Conservation (phyloP, 2,113 vertebrate species). For the Mus pahari region DNA sequence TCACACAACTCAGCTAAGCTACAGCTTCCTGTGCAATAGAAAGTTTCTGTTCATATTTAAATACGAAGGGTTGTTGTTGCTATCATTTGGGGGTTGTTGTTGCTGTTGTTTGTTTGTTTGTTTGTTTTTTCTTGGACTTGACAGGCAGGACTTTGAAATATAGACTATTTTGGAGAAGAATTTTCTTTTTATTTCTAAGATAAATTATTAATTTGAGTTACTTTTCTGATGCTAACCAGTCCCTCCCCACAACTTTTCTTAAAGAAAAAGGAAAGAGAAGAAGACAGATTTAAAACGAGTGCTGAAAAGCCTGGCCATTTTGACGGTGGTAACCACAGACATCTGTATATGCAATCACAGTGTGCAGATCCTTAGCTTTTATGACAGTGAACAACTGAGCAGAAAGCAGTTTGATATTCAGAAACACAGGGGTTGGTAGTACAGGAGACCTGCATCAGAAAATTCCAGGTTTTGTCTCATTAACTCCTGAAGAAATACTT, state of each 20-base stretch:
- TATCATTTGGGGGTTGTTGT: not conserved
- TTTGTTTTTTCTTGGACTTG: not conserved
- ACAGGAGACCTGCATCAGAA: not conserved
- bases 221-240: not conserved
- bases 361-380: not conserved
- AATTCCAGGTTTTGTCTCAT: slow-evolving; percentile 31
- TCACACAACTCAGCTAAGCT: not conserved
- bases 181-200: slow-evolving; percentile 2
- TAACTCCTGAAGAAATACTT: slow-evolving; percentile 31
- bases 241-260: not conserved
- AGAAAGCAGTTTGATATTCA: slow-evolving; percentile 44
- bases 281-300: not conserved
- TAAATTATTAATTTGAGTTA: not conserved
- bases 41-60: not conserved
- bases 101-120: not conserved
- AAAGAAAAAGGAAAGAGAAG: not conserved
- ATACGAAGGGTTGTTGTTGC: not conserved
- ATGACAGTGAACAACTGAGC: slow-evolving; percentile 37
- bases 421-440: not conserved
- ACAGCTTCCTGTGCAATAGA: not conserved
- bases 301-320: not conserved
- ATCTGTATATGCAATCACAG: slow-evolving; percentile 8
- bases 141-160: not conserved
- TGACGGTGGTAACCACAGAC: not conserved
- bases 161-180: not conserved